A percentile compares a stretch with the other conserved stretches of the same genome.
phyloP scores from a whole-genome alignment of 2,888 invertebrate species.

The Trissoscelio sp. region DNA sequence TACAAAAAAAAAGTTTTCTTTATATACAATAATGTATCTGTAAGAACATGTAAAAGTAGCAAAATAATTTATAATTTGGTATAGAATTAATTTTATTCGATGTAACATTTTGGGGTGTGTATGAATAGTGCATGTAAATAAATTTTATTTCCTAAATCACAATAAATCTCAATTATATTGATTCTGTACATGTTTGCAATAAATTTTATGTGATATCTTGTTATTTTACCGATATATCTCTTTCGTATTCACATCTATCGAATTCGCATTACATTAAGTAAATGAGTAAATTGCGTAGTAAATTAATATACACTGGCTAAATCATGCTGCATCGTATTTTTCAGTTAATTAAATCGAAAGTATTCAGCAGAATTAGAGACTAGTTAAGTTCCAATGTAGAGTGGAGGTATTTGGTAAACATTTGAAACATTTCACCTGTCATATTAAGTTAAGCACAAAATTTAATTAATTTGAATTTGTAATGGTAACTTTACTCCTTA shows the following conservation, averaged over 20 bases:
- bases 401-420: background rate
- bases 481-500: no score
- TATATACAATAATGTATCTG: no score
- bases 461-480: background rate
- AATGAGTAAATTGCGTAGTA: constrained; percentile 28
- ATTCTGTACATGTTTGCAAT: background rate
- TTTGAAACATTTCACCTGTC: background rate
- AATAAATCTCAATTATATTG: background rate
- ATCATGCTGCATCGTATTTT: constrained; percentile 21
- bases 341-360: constrained; percentile 28
- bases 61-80: no score
- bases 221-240: constrained; percentile 1
- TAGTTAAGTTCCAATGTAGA: background rate
- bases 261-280: constrained; percentile 29
- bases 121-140: no score
- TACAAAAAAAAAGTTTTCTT: no score
- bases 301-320: constrained; percentile 24
- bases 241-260: constrained; percentile 5
- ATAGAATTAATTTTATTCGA: no score
- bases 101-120: background rate
- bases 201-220: constrained; percentile 8
- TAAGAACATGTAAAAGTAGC: no score
- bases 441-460: background rate
- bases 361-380: constrained; percentile 16
- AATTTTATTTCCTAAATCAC: background rate